Evolutionary conservation across 2,113 vertebrate species (phyloP).

Genomic region (Phyllopteryx taeniolatus): DNA sequence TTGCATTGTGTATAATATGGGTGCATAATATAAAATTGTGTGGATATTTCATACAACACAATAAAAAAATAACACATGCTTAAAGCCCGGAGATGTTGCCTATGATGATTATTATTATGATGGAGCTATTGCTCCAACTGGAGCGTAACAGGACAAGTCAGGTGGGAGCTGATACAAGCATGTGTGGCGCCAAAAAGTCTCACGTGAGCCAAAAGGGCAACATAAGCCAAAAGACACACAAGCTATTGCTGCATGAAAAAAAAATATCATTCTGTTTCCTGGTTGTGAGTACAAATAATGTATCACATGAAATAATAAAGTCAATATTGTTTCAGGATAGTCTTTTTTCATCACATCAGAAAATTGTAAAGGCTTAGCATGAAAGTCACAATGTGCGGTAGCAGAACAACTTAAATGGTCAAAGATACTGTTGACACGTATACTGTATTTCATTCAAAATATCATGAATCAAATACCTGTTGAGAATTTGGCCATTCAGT

Average conservation of each 20-base stretch:
- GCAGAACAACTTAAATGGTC: background rate
- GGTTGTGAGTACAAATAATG: conserved; percentile 24
- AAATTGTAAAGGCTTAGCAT: background rate
- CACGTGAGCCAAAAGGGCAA: background rate
- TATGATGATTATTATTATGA: background rate
- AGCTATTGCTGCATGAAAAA: background rate
- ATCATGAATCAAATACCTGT: background rate
- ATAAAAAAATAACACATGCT: background rate
- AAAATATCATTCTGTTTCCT: background rate
- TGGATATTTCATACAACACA: background rate
- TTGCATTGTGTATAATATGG: background rate
- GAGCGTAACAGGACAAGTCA: background rate
- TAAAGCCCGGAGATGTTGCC: background rate
- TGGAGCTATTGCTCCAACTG: background rate
- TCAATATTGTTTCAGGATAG: background rate
- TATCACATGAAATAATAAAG: background rate
- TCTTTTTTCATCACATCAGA: background rate
- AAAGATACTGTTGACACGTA: background rate
- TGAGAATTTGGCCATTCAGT: background rate
- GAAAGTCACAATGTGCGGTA: no score
- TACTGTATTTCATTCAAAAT: background rate
- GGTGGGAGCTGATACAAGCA: conserved; percentile 9
- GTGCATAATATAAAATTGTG: background rate
- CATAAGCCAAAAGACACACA: conserved; percentile 5
- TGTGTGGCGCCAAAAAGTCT: background rate